phyloP scores from a whole-genome alignment of 1,140 invertebrate genomes.

The Macrosteles quadrilineatus region DNA sequence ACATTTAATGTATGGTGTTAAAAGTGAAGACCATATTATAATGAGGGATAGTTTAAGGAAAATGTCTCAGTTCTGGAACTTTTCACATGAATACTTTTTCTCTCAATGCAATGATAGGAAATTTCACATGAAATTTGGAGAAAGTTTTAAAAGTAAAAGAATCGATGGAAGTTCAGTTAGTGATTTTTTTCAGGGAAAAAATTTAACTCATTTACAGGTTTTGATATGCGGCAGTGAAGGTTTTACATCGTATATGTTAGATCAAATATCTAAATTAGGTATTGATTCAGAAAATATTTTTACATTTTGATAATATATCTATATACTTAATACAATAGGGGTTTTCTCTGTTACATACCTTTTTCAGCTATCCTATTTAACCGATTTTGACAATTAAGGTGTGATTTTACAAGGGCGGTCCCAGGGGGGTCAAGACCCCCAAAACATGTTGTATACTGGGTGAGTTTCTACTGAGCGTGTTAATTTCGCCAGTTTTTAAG shows the following conservation, averaged over 20 bases:
- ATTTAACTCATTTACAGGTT: conserved; percentile 40
- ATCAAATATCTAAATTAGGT: conserved; percentile 43
- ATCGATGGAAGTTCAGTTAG: conserved; percentile 39
- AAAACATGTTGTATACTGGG: too few species aligned
- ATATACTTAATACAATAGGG: too few species aligned
- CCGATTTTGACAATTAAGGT: too few species aligned
- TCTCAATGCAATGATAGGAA: conserved; percentile 47
- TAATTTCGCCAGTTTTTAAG: too few species aligned
- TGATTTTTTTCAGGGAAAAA: conserved; percentile 36
- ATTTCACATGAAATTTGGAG: conserved; percentile 39
- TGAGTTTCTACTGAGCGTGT: too few species aligned
- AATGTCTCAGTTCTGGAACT: conserved; percentile 65
- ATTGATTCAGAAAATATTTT: conserved; percentile 36
- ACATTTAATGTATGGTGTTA: conserved; percentile 59
- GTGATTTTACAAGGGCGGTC: too few species aligned
- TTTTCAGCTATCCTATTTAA: too few species aligned
- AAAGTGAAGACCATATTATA: conserved; percentile 55
- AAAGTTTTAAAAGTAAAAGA: conserved; percentile 40
- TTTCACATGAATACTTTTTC: conserved; percentile 60
- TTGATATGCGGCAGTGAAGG: conserved; percentile 52
- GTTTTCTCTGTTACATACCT: too few species aligned
- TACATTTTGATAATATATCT: conserved; percentile 17
- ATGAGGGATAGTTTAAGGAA: conserved; percentile 59
- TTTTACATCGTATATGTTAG: conserved; percentile 51
- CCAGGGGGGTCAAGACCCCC: too few species aligned